phyloP scores from a whole-genome alignment of 2,113 vertebrate species.

The Lophochroa leadbeateri region DNA sequence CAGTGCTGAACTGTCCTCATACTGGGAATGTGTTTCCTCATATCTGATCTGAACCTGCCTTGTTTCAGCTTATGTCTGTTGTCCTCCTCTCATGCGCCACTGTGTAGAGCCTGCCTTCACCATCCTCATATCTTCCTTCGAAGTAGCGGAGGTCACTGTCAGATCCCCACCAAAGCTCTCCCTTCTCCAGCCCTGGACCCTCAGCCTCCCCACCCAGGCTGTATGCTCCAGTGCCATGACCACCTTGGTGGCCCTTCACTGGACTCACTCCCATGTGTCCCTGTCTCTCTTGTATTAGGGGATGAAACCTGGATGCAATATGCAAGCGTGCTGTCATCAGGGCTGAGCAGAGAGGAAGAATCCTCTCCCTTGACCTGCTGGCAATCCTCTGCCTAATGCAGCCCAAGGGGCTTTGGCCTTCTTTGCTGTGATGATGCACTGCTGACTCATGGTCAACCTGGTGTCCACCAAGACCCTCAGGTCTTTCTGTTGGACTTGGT shows the following conservation, averaged over 20 bases:
- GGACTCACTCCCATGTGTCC: not conserved
- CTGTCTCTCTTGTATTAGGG: not conserved
- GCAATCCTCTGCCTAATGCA: not conserved
- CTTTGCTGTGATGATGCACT: not conserved
- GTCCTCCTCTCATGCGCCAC: not conserved
- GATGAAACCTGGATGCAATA: not conserved
- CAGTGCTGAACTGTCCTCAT: not conserved
- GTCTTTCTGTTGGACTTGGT: not conserved
- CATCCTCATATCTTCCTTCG: not conserved
- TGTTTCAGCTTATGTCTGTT: not conserved
- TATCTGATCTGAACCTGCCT: not conserved
- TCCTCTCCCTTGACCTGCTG: fast-evolving
- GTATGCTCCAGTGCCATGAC: not conserved
- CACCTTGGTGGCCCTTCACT: not conserved
- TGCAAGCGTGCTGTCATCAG: not conserved
- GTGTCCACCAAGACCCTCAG: not conserved
- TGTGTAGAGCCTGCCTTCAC: not conserved
- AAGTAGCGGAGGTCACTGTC: not conserved
- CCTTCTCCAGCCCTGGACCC: not conserved
- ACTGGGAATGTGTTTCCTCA: not conserved
- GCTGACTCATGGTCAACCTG: not conserved
- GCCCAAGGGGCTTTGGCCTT: not conserved
- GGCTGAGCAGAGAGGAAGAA: not conserved
- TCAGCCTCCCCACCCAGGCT: not conserved
- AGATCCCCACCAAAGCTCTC: not conserved